These are phyloP conservation scores for Aphis craccivora DNA, from an alignment of 1,140 invertebrate species.

Conservation along the genomic window DNA sequence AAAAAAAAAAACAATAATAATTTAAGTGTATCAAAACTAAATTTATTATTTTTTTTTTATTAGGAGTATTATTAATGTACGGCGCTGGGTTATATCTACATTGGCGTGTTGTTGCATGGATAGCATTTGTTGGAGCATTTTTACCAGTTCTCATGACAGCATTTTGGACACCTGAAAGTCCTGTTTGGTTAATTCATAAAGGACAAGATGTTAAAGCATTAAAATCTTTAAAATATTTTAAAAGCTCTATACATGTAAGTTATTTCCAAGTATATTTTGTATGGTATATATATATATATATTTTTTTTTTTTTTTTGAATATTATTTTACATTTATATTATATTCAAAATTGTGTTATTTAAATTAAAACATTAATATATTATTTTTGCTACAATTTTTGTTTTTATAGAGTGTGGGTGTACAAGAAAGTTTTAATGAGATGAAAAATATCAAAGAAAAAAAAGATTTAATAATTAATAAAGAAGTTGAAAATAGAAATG, in stretches of 20 bases:
- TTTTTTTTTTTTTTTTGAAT: not conserved
- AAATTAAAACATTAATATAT: not conserved
- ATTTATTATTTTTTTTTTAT: constrained; percentile 44
- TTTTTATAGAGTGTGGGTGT: not conserved
- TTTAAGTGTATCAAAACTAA: not conserved
- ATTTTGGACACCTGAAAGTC: constrained; percentile 75
- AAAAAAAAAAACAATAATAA: too few relatives aligned
- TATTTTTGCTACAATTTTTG: not conserved
- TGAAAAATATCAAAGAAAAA: constrained; percentile 60
- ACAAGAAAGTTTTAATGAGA: constrained; percentile 29
- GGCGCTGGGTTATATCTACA: constrained; percentile 68
- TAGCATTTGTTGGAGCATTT: constrained; percentile 67
- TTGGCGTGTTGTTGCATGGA: constrained; percentile 71
- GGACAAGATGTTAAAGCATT: constrained; percentile 68
- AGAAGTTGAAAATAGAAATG: constrained; percentile 13
- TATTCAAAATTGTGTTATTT: not conserved
- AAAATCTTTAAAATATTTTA: constrained; percentile 59
- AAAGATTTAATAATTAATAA: constrained; percentile 17
- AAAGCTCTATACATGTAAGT: constrained; percentile 27
- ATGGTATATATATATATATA: not conserved
- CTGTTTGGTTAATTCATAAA: constrained; percentile 70
- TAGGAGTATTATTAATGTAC: constrained; percentile 71
- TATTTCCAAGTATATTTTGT: not conserved
- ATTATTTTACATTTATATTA: not conserved
- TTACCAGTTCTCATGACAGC: constrained; percentile 68